phyloP scores from a whole-genome alignment of 1,140 invertebrate genomes.

The Aphis craccivora region DNA sequence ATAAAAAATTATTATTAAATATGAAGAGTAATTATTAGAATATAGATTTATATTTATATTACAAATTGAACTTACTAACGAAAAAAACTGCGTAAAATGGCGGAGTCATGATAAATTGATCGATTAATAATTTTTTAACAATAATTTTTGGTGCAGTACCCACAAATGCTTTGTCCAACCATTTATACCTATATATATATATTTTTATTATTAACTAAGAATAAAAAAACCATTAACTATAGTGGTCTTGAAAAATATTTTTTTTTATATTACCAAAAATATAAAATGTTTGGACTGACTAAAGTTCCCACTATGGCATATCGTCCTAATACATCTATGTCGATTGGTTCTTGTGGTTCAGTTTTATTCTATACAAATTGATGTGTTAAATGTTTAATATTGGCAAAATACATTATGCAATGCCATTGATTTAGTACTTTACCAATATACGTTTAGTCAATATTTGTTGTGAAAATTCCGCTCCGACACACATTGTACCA shows the following conservation, averaged over 20 bases:
- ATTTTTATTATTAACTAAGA: not conserved
- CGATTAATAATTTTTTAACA: constrained; percentile 75
- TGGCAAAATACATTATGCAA: not conserved
- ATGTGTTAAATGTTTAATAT: not conserved
- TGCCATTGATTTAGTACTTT: constrained; percentile 61
- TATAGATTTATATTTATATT: not conserved
- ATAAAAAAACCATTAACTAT: not conserved
- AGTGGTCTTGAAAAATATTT: not conserved
- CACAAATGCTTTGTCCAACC: constrained; percentile 74
- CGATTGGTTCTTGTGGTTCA: constrained; percentile 66
- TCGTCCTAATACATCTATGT: constrained; percentile 67
- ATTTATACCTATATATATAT: constrained; percentile 74
- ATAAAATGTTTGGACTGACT: constrained; percentile 70
- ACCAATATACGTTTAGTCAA: constrained; percentile 72
- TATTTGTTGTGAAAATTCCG: constrained; percentile 80
- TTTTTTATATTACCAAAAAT: constrained; percentile 67
- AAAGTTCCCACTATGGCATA: constrained; percentile 71
- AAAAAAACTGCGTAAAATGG: constrained; percentile 75
- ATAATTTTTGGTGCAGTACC: constrained; percentile 73
- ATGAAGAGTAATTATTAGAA: not conserved
- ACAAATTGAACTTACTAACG: constrained; percentile 18
- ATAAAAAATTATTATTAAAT: not conserved
- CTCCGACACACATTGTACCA: constrained; percentile 78
- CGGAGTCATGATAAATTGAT: constrained; percentile 81
- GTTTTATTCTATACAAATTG: constrained; percentile 63